A percentile compares a stretch with the other conserved stretches of the same genome.
These are phyloP conservation scores for Ctenoplectra terminalis DNA, from an alignment of 1,140 invertebrate species.

Conservation along the genomic window DNA sequence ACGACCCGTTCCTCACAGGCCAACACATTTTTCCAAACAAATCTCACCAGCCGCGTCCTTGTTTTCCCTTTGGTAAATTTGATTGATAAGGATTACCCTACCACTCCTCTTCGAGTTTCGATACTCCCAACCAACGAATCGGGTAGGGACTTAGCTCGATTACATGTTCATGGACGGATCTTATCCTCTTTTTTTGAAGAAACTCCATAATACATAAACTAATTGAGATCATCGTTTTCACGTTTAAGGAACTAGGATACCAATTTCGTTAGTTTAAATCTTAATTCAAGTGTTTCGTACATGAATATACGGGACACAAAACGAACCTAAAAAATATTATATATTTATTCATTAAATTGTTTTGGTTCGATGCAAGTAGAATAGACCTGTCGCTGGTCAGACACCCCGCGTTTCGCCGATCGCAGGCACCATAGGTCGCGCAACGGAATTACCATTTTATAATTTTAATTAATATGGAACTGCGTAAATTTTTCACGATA, in stretches of 20 bases:
- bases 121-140: not conserved
- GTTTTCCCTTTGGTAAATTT: conserved; percentile 14
- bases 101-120: not conserved
- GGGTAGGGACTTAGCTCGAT: not conserved
- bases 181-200: not conserved
- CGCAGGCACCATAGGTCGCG: no score
- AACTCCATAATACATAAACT: no score
- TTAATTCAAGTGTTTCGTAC: no score
- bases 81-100: conserved; percentile 41
- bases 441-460: not conserved
- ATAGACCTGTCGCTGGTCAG: not conserved
- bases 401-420: not conserved
- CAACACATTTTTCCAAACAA: conserved; percentile 22
- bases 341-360: no score
- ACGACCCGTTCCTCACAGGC: conserved; percentile 4
- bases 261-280: no score
- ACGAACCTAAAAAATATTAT: no score
- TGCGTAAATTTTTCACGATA: not conserved
- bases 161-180: not conserved
- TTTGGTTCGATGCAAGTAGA: not conserved
- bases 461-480: conserved; percentile 21
- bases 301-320: no score
- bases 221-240: no score
- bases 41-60: not conserved
- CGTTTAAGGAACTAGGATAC: no score